Evolutionary conservation across 2,113 vertebrate species (phyloP).

Genomic region (Etia nguti): DNA sequence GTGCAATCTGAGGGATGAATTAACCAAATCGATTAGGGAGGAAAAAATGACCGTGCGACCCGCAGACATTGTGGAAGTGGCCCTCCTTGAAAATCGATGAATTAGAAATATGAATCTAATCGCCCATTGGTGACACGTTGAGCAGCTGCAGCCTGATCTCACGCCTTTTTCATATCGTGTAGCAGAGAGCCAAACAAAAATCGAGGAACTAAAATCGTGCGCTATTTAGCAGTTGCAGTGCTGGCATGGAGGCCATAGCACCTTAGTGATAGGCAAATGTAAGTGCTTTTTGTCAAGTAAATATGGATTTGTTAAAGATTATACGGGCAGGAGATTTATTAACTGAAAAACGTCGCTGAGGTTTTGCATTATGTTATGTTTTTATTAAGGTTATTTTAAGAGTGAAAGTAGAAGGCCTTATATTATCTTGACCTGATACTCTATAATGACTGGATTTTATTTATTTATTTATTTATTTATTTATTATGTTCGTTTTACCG

Average conservation of each 20-base stretch:
- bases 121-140: constrained; percentile 37
- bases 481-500: neutral
- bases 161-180: neutral
- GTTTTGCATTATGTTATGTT: neutral
- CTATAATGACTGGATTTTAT: neutral
- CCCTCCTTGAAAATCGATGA: constrained; percentile 49
- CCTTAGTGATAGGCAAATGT: neutral
- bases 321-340: neutral
- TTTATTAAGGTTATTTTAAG: neutral
- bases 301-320: neutral
- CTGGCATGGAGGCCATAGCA: neutral
- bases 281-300: neutral
- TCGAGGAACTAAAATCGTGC: neutral
- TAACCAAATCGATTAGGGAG: constrained; percentile 56
- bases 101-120: constrained; percentile 67
- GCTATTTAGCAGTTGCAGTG: neutral
- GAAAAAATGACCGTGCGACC: constrained; percentile 30
- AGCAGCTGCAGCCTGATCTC: constrained; percentile 29
- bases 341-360: neutral
- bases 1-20: constrained; percentile 63
- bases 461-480: neutral
- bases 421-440: neutral
- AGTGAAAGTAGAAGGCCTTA: neutral
- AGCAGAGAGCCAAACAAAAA: neutral
- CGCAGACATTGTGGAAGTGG: constrained; percentile 48